Evolutionary conservation across 2,888 invertebrate genomes (phyloP).

Genomic region (Blera fallax): DNA sequence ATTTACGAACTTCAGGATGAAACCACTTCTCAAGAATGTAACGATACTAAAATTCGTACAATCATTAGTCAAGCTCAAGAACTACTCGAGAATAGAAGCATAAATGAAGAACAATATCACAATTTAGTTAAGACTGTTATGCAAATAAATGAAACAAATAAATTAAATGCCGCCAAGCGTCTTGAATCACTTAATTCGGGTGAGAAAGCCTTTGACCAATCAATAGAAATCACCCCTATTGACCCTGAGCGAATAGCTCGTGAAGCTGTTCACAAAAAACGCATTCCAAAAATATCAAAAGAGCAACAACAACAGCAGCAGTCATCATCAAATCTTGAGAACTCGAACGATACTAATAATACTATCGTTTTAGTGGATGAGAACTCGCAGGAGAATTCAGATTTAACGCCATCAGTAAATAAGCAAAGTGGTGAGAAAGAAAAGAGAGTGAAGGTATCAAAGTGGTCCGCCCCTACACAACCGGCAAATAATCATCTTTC

Average conservation of each 20-base stretch:
- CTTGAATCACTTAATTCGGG: slow-evolving; percentile 83
- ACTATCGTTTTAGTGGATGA: slow-evolving; percentile 4
- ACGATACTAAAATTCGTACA: slow-evolving; percentile 87
- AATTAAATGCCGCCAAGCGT: slow-evolving; percentile 89
- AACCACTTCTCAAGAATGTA: slow-evolving; percentile 82
- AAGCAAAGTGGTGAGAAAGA: slow-evolving; percentile 71
- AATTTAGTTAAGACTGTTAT: slow-evolving; percentile 89
- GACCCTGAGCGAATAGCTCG: slow-evolving; percentile 81
- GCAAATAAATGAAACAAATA: slow-evolving; percentile 88
- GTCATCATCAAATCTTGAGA: slow-evolving; percentile 16
- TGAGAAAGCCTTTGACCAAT: slow-evolving; percentile 76
- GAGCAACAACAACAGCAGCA: slow-evolving; percentile 61
- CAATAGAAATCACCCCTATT: slow-evolving; percentile 73
- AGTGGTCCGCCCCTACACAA: slow-evolving; percentile 75
- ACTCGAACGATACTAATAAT: slow-evolving; percentile 68
- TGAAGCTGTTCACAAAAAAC: slow-evolving; percentile 79
- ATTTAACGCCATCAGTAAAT: slow-evolving; percentile 59
- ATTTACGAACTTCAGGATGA: slow-evolving; percentile 82
- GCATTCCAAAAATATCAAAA: slow-evolving; percentile 81
- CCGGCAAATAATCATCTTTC: slow-evolving; percentile 8
- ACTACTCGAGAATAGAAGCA: slow-evolving; percentile 88
- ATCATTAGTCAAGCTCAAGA: slow-evolving; percentile 92
- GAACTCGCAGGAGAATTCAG: slow-evolving; percentile 61
- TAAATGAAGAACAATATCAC: slow-evolving; percentile 89
- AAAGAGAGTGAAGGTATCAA: slow-evolving; percentile 78